Base-by-base conservation (phyloP, 2,888 invertebrate genomes). In the Microplitis manilae region DNA sequence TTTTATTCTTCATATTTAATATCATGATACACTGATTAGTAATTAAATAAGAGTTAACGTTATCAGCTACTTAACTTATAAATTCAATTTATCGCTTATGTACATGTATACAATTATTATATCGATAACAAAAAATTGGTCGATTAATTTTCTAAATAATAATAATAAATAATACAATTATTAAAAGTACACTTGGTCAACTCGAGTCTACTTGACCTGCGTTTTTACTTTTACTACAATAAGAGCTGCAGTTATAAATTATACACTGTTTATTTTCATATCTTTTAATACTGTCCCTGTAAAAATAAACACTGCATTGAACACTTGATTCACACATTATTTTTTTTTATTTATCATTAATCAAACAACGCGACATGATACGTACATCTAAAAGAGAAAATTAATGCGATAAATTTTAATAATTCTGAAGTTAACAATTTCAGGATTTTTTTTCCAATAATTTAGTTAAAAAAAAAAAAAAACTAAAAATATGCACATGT, bases 41-140 rank as follows among this genome's bases (percentile, higher is more conserved):
- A 50, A 69, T 69, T 69, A 69, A 41, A 69, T 50, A 13, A 20
- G 17, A 20, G 41, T 40, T 20, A 4, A 50, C 15, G 17, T 59
- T 20, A 59, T 69, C 13, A 50, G 20, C 39, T 20, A 50, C 41
- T 69, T 69, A 20, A 7, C 0, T 20, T 40, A 30, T 50, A 20
- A 69, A 20, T 69, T 17, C 2, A 50, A 50, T 59, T 8, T 50
- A 50, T 70, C 50, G 50, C 50, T 59, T 59, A 70, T 60, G 59
- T 70, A 40, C 30, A 68, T 50, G 50, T 50, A 50, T 50, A 50
- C 50, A 50, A 2, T 50, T 5, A 50, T 50, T 50, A 50, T 13
- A 13, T 50, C 13, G 50, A 50, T 50, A 50, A 50, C 13, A 50
- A 50, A 50, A 13, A 8, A 50, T 50, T 50, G 50, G 50, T 50